These are phyloP conservation scores for Belgica antarctica DNA, from an alignment of 2,888 invertebrate species.

Conservation along the genomic window DNA sequence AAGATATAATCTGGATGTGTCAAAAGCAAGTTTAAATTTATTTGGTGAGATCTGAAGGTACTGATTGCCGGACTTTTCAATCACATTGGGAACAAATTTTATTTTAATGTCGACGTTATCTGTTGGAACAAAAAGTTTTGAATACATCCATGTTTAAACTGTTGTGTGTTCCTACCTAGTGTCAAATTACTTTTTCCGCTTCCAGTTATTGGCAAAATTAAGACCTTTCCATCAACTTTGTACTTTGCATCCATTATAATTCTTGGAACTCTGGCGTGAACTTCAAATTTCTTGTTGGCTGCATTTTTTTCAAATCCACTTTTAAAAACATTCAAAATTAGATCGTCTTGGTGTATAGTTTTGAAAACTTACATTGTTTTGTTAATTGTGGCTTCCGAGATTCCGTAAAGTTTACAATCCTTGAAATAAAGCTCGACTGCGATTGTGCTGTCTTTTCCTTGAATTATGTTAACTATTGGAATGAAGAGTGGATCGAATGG, in stretches of 20 bases:
- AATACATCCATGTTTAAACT: not conserved
- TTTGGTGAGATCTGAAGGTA: constrained; percentile 48
- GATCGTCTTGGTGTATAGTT: not conserved
- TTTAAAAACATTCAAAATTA: constrained; percentile 10
- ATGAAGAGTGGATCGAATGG: constrained; percentile 25
- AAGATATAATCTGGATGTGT: constrained; percentile 51
- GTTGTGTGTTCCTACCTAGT: constrained; percentile 30
- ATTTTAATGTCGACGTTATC: constrained; percentile 51
- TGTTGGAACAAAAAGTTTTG: not conserved
- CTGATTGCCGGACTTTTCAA: constrained; percentile 49
- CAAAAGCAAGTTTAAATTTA: constrained; percentile 51
- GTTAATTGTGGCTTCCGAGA: constrained; percentile 2
- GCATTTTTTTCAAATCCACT: constrained; percentile 49
- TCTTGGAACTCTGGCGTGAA: constrained; percentile 47
- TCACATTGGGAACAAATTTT: constrained; percentile 51
- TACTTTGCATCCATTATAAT: constrained; percentile 50
- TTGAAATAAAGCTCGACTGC: constrained; percentile 14
- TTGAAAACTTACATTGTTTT: constrained; percentile 13
- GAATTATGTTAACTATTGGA: constrained; percentile 5
- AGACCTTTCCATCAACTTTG: constrained; percentile 45
- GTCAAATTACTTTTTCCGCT: constrained; percentile 42
- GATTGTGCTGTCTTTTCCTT: constrained; percentile 10
- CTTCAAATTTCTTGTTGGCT: constrained; percentile 12
- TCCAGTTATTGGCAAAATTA: constrained; percentile 45
- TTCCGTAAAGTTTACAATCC: not conserved